Conservation (phyloP, 2,797 vertebrate species). For the Sternarchorhynchus goeldii region DNA sequence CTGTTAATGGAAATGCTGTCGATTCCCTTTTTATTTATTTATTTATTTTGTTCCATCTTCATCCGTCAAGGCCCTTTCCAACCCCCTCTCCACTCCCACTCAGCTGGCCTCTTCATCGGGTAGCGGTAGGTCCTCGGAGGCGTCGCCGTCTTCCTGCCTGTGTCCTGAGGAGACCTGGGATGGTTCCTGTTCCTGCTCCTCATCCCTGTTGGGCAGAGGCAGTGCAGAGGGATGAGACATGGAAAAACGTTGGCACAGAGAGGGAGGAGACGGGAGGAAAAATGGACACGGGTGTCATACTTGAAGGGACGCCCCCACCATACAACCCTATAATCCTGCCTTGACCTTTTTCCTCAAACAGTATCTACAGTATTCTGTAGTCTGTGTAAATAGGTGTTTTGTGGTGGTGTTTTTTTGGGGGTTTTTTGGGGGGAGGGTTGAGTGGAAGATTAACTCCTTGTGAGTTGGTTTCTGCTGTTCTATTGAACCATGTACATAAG, state of each 20-base stretch:
- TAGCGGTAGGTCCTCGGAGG: conserved; percentile 11
- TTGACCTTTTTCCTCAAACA: background rate
- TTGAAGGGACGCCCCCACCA: background rate
- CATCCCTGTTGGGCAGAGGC: background rate
- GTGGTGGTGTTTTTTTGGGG: too few relatives aligned
- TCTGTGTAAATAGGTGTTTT: conserved; percentile 12
- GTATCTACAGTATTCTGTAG: background rate
- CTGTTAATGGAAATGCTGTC: background rate
- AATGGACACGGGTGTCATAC: background rate
- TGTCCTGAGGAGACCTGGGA: background rate
- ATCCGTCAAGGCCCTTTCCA: background rate
- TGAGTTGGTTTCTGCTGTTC: too few relatives aligned
- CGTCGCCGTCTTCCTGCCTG: conserved; percentile 4
- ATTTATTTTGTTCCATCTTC: background rate
- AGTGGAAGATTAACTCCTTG: background rate
- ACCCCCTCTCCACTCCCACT: background rate
- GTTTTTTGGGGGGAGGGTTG: background rate
- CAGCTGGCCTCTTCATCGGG: conserved; percentile 19
- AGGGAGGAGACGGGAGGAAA: background rate
- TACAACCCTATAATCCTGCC: background rate
- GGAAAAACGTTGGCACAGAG: background rate
- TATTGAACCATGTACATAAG: background rate
- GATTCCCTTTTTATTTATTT: too few relatives aligned
- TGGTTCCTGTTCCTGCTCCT: background rate
- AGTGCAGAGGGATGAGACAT: background rate